Evolutionary conservation across 2,113 vertebrate genomes (phyloP), one percentile per base, ranked within the genome.

Genomic region (Anas platyrhynchos): DNA sequence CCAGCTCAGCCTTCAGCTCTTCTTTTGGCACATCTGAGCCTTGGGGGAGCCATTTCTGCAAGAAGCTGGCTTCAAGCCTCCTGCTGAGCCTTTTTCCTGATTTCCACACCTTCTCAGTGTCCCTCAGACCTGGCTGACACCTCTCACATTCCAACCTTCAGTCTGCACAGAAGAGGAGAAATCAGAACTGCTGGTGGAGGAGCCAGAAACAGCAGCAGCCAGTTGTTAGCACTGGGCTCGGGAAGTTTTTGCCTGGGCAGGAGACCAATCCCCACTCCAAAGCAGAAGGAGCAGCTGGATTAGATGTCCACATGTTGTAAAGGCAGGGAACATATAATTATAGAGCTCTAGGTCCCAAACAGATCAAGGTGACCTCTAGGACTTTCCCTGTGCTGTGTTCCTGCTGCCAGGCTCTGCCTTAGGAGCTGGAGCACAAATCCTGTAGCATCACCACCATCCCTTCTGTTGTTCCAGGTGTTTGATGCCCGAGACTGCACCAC

Each of bases 401-500:
- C 29, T 80, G 55, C 86, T 50, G 38, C 88, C 73, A 59, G 63
- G 36, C 73, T 81, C 80, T 69, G 69, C 41, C 52, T 15, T 7
- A 4, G 46, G 22, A 59, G 29, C 11, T 23, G 75, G 38, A 86
- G 23, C 61, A 21, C 16, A 46, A n/a, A 44, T 23, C 76, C 54
- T 55, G 6, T 2, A 82, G 54, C 56, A 38, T 43, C 56, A 34
- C 55, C 71, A 34, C 69, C 31, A 14, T 13, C 18, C 1, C 38
- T 84, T 91, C 25, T 3, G 18, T 62, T 88, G 2, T 96, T 96
- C 1, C 97, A 99, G 99, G 99, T 99, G 85, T 99, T 99, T 16
- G 99, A 99, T 91, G 99, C 99, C 62, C 98, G 99, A 20, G 99
- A 99, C 97, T 99, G 99, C 96, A 99, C 99, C 89, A 99, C 99